Evolutionary conservation across 2,113 vertebrate genomes (phyloP), one percentile per base, ranked within the genome.

Genomic region (Chionomys nivalis): DNA sequence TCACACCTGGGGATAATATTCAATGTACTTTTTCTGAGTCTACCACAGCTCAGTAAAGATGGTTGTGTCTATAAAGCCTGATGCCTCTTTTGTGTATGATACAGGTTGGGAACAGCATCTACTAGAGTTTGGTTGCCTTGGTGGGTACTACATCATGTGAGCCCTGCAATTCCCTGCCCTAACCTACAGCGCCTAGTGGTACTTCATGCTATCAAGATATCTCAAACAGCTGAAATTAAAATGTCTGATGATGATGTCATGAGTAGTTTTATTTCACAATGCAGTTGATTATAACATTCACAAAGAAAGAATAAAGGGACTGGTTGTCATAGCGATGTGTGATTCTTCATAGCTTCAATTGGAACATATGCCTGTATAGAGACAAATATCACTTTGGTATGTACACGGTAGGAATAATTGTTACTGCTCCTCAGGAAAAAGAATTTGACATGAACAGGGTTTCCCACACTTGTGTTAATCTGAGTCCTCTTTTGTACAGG

Each of bases 211-310:
- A 92, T 88, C 85, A 96, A 47, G 36, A 91, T 93, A 55, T 86
- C 39, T 75, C 86, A 82, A 82, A 78, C 3, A 42, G 47, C 72
- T 47, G 66, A 42, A 81, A 31, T 85, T 77, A 95, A 82, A 85
- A 21, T 28, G 31, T 33, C 75, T 90, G 77, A 82, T 31, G 9
- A 73, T 89, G 65, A 92, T 75, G 66, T 94, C 94, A 92, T 68
- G 73, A 68, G 8, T 17, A 10, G 81, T 91, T 68, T 90, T 75
- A 91, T 89, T 96, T 89, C 72, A 91, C 72, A 47, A 73, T 95
- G 81, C 63, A 94, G 81, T 93, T 96, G 97, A 96, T 97, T 96
- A 93, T 91, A 94, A 91, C 44, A 87, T 76, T 92, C 81, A 95
- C 95, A 96, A 94, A 90, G 87, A 42, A 93, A 97, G 26, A 55